Base-by-base conservation (phyloP, 2,888 invertebrate species). In the Yponomeuta malinellus region DNA sequence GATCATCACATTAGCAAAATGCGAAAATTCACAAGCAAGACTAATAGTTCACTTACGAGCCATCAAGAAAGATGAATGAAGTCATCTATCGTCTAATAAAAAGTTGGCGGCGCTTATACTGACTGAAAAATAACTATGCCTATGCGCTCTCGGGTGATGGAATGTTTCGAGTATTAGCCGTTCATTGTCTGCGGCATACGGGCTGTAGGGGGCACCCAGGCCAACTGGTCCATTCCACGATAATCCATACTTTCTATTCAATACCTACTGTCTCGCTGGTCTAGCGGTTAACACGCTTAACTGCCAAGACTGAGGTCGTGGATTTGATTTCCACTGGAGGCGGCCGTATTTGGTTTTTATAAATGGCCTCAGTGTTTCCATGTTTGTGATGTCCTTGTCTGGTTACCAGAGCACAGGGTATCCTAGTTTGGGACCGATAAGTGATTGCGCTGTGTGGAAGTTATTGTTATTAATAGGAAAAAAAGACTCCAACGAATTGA, bases 111-210 rank as follows among this genome's bases (percentile, higher is more conserved):
- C n/a, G 43, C 31, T 43, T 48, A 65, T 31, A 48, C 48, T 59
- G 68, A 33, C 67, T 71, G 71, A 71, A 63, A 70, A 71, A 71
- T 71, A 59, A 63, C 59, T n/a, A n/a, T 10, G 66, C 63, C 63
- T 68, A 68, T 68, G 59, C 59, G 66, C 33, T n/a, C n/a, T 65
- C 31, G 70, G 43, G 65, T 71, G 71, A 70, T 70, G 69, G 70
- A 71, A 71, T 70, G 71, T 59, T 70, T 48, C 63, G 67, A 66
- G 70, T 71, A 71, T 71, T 71, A 71, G 71, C 69, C 71, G 71
- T 70, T 71, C 70, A 71, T 71, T 71, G 71, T 71, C 71, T 70
- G 71, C 48, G 69, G 71, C 64, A 68, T 68, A 65, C 69, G 70
- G 70, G 71, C 48, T 71, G 67, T 63, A 65, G 66, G 63, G 63